These are phyloP conservation scores for Apamea sordens DNA, from an alignment of 2,888 invertebrate species.

Conservation along the genomic window DNA sequence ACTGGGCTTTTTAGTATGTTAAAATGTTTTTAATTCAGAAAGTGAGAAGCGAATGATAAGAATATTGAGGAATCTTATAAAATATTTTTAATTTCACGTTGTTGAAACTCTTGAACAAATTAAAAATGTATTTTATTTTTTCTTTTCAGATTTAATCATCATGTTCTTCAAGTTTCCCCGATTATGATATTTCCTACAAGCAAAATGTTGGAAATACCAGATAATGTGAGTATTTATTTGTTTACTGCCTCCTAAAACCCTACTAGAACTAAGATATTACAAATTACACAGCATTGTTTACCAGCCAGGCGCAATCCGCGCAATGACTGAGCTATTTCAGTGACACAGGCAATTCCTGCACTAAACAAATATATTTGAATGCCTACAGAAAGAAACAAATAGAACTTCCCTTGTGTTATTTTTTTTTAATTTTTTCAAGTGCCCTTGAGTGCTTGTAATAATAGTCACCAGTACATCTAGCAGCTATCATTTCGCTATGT, in stretches of 20 bases:
- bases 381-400: neutral
- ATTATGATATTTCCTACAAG: conserved; percentile 70
- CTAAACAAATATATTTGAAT: neutral
- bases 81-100: neutral
- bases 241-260: neutral
- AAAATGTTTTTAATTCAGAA: neutral
- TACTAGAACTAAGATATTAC: neutral
- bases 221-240: conserved; percentile 79
- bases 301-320: neutral
- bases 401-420: neutral
- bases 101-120: neutral
- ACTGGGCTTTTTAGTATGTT: neutral
- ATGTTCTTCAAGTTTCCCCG: conserved; percentile 66
- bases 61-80: neutral
- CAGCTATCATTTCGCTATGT: conserved; percentile 36
- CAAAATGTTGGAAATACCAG: conserved; percentile 83
- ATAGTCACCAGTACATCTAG: conserved; percentile 33
- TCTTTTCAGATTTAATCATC: conserved; percentile 73
- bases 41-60: neutral
- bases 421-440: neutral
- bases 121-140: conserved; percentile 15
- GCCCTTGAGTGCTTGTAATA: conserved; percentile 53
- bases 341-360: neutral
- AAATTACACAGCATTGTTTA: neutral
- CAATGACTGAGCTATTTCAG: neutral